A percentile compares a stretch with the other conserved stretches of the same genome.
Conservation (phyloP, 2,797 vertebrate genomes). For the Sebastes jordani region DNA sequence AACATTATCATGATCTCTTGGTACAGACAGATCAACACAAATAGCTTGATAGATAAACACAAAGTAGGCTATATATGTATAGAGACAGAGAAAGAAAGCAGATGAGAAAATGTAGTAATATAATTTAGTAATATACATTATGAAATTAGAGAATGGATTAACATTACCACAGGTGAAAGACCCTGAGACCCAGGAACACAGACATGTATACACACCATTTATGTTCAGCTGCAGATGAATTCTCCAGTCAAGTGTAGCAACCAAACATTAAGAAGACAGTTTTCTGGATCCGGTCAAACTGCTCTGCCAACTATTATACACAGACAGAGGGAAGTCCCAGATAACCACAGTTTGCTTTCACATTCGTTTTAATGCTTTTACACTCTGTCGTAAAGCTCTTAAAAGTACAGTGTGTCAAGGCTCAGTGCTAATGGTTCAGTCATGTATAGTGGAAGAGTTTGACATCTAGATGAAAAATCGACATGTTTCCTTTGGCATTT, state of each 20-base stretch:
- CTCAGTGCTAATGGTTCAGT: background rate
- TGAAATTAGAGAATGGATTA: background rate
- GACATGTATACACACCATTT: slow-evolving; percentile 43
- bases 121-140: background rate
- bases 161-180: background rate
- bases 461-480: background rate
- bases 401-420: background rate
- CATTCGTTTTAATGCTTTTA: background rate
- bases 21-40: background rate
- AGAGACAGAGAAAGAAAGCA: background rate
- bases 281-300: slow-evolving; percentile 27
- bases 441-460: background rate
- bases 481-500: background rate
- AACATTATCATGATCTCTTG: background rate
- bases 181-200: background rate
- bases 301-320: background rate
- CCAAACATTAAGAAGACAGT: background rate
- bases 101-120: background rate
- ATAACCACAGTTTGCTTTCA: slow-evolving; percentile 64
- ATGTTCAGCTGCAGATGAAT: slow-evolving; percentile 1
- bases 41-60: background rate
- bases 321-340: slow-evolving; percentile 27
- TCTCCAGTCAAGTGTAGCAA: slow-evolving; percentile 1
- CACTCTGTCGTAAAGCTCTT: background rate
- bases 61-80: background rate